Conservation (phyloP, 1,140 invertebrate species). For the Listronotus oregonensis region DNA sequence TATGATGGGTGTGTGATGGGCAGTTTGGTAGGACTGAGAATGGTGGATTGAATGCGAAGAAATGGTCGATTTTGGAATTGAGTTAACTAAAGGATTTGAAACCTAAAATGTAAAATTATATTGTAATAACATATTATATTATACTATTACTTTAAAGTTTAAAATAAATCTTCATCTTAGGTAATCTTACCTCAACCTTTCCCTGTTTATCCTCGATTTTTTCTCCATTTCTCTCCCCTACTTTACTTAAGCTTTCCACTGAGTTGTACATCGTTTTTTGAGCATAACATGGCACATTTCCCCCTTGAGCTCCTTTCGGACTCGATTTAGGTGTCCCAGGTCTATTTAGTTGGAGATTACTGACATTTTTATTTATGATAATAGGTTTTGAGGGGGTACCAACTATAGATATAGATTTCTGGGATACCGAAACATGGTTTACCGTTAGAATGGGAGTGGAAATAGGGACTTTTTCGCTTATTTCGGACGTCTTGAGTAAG, state of each 20-base stretch:
- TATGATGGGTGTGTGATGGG: constrained; percentile 22
- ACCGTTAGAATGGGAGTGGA: constrained; percentile 7
- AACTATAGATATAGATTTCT: constrained; percentile 10
- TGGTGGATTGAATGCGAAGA: neutral
- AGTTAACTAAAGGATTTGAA: neutral
- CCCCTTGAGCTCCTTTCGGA: neutral
- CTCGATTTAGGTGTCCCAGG: constrained; percentile 20
- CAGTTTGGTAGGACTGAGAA: neutral
- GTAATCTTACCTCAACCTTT: too few relatives aligned
- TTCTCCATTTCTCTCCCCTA: constrained; percentile 1
- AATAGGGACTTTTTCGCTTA: constrained; percentile 9
- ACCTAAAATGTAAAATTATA: neutral
- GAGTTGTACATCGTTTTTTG: constrained; percentile 42
- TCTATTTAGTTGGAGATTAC: constrained; percentile 4
- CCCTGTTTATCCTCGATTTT: constrained; percentile 1
- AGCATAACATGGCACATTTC: constrained; percentile 43
- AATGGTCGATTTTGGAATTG: neutral
- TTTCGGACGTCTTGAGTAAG: constrained; percentile 4
- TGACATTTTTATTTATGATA: constrained; percentile 36
- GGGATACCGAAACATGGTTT: neutral
- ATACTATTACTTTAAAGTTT: too few relatives aligned
- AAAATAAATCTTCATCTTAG: too few relatives aligned
- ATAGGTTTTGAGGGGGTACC: constrained; percentile 31
- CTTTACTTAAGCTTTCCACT: constrained; percentile 42
- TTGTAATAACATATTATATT: too few relatives aligned